These are phyloP conservation scores for Pseudotriccus pelzelni DNA, from an alignment of 2,797 vertebrate genomes.

Conservation along the genomic window DNA sequence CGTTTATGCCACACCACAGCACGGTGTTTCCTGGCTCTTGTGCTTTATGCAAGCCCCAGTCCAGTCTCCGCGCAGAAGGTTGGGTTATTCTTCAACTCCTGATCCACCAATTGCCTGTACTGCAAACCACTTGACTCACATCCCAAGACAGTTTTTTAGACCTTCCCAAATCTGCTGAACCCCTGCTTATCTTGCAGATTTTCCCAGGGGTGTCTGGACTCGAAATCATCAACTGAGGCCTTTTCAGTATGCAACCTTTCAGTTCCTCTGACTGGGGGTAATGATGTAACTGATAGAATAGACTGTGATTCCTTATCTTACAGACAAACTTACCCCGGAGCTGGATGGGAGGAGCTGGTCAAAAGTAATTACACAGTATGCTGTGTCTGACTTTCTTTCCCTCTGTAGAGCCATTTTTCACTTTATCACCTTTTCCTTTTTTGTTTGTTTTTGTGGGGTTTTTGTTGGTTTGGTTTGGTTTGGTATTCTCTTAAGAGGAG, in stretches of 20 bases:
- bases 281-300: background rate
- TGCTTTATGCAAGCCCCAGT: background rate
- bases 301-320: background rate
- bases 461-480: too few relatives aligned
- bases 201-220: background rate
- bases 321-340: background rate
- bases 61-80: background rate
- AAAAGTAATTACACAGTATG: background rate
- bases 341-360: background rate
- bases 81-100: background rate
- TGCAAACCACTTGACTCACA: background rate
- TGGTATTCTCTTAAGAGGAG: background rate
- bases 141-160: background rate
- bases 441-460: background rate
- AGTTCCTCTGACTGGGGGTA: background rate
- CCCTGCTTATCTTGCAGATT: background rate
- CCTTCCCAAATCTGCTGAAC: background rate
- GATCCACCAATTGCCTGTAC: accelerated
- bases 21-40: accelerated
- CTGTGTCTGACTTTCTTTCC: background rate
- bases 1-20: background rate
- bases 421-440: background rate
- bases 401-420: background rate
- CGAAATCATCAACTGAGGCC: background rate
- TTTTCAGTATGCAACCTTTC: background rate